Evolutionary conservation across 92 coral and sea anemone genomes (phyloP), one percentile per base, ranked within the genome.

Genomic region (Palythoa grandiflora): DNA sequence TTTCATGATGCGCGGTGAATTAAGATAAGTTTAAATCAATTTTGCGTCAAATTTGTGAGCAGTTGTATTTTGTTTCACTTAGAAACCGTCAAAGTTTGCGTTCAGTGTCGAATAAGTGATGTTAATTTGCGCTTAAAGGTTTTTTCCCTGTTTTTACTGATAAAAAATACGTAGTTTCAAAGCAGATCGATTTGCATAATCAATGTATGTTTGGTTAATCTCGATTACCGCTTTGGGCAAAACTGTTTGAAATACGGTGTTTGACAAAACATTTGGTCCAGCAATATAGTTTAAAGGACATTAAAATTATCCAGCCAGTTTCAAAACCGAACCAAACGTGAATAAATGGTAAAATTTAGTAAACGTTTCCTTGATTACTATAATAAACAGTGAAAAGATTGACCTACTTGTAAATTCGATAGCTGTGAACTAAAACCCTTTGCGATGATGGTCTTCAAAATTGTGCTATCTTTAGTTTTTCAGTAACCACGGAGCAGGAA

Each of bases 371-470:
- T 14, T 28, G 17, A 79, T n/a, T 15, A 2, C 38, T 60, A 11
- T 12, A 16, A 52, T 47, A 66, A 19, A 35, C 12, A 65, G 19
- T 28, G 21, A 13, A 68, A 65, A 47, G 19, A 17, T 17, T 38
- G 44, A 81, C 86, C 66, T 66, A 81, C 86, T 81, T 81, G 75
- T 44, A 65, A 66, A 21, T 81, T 44, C 44, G 52, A 28, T 36
- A 44, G 15, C 50, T 8, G 50, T 44, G 37, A n/a, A 50, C 36
- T 47, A 39, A 21, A 81, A 13, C 19, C 76, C 75, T 81, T 68
- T 10, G n/a, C 19, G 16, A 20, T 40, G 52, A 19, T n/a, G n/a
- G 86, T 51, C 35, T 51, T 13, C 75, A 20, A 2, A 44, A 28
- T 37, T 38, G 60, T 14, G 4, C 61, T n/a, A 14, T 48, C 13